A percentile compares a stretch with the other conserved stretches of the same genome.
phyloP scores from a whole-genome alignment of 1,140 invertebrate genomes.

The Archivesica marissinica region DNA sequence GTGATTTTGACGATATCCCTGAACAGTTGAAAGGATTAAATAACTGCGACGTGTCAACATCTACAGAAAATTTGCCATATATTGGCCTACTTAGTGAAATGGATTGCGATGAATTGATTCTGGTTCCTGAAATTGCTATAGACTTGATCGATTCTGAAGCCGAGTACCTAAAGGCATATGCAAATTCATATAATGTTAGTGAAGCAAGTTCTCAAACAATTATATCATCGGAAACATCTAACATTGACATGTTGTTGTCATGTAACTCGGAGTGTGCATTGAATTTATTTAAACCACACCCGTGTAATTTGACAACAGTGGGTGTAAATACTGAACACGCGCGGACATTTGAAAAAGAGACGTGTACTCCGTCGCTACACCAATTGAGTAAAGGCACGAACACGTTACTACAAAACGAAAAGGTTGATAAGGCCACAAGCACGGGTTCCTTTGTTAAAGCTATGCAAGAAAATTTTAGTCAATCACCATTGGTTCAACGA shows the following conservation, averaged over 20 bases:
- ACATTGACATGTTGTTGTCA: slow-evolving; percentile 28
- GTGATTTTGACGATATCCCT: slow-evolving; percentile 64
- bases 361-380: slow-evolving; percentile 74
- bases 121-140: slow-evolving; percentile 76
- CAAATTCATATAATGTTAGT: slow-evolving; percentile 47
- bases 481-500: slow-evolving; percentile 38
- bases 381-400: slow-evolving; percentile 77
- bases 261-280: slow-evolving; percentile 12
- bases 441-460: slow-evolving; percentile 62
- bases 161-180: slow-evolving; percentile 39
- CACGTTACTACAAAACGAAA: slow-evolving; percentile 74
- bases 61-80: slow-evolving; percentile 80
- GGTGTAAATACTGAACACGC: slow-evolving; percentile 76
- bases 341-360: slow-evolving; percentile 79
- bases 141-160: slow-evolving; percentile 70
- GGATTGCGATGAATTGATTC: slow-evolving; percentile 79
- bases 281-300: background rate
- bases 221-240: slow-evolving; percentile 39
- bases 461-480: slow-evolving; percentile 59
- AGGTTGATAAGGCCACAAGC: slow-evolving; percentile 78
- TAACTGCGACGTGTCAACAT: slow-evolving; percentile 76
- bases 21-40: slow-evolving; percentile 53
- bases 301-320: slow-evolving; percentile 67
- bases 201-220: slow-evolving; percentile 77
- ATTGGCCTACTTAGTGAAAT: slow-evolving; percentile 80